Percentiles rank a stretch among this genome's conserved stretches.
These are phyloP conservation scores for Halictus quadricinctus DNA, from an alignment of 2,888 invertebrate species.

Conservation along the genomic window DNA sequence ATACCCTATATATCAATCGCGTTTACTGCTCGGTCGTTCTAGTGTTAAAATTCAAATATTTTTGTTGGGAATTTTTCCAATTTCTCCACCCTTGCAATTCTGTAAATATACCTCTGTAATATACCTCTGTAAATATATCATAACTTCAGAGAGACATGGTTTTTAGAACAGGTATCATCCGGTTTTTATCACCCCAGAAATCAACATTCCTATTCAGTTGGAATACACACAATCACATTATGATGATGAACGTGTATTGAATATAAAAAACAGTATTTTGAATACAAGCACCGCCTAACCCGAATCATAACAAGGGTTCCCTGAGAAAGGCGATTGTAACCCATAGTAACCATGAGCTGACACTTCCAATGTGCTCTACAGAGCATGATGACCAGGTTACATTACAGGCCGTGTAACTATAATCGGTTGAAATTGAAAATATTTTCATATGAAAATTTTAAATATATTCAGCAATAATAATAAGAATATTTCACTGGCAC, in stretches of 20 bases:
- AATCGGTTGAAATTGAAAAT: not conserved
- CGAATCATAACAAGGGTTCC: not conserved
- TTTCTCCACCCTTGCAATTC: too few species aligned
- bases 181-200: not conserved
- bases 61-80: too few species aligned
- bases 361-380: not conserved
- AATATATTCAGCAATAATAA: not conserved
- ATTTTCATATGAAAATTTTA: not conserved
- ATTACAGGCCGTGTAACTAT: not conserved
- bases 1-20: too few species aligned
- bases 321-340: not conserved
- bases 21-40: too few species aligned
- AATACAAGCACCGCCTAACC: not conserved
- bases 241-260: not conserved
- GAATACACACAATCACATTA: not conserved
- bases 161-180: not conserved
- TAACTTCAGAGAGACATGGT: too few species aligned
- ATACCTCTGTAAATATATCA: too few species aligned
- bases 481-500: too few species aligned
- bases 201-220: not conserved
- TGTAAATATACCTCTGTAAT: too few species aligned
- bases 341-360: conserved; percentile 4
- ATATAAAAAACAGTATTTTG: not conserved
- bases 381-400: conserved; percentile 5
- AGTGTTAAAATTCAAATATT: too few species aligned